Percentiles rank a stretch among this genome's conserved stretches.
Conservation (phyloP, 2,888 invertebrate species). For the Rhorus exstirpatorius region DNA sequence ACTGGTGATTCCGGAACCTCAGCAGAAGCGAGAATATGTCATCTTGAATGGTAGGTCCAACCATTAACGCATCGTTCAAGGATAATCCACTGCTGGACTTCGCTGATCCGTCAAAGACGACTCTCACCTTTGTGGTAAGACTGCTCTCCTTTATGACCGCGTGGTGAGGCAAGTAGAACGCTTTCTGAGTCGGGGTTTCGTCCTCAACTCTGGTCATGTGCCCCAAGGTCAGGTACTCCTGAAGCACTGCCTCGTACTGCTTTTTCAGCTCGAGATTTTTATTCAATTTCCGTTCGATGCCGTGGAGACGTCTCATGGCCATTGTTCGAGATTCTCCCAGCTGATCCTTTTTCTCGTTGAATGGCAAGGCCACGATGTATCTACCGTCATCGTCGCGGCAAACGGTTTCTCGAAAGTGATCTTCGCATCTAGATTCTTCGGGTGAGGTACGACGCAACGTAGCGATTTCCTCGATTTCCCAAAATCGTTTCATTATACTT, state of each 20-base stretch:
- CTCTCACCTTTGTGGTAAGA: neutral
- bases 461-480: constrained; percentile 21
- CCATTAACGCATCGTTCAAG: constrained; percentile 73
- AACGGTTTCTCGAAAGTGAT: neutral
- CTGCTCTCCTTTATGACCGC: constrained; percentile 5
- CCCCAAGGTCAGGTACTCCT: constrained; percentile 66
- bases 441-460: neutral
- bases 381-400: constrained; percentile 13
- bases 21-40: constrained; percentile 72
- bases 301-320: constrained; percentile 49
- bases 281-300: constrained; percentile 56
- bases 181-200: neutral
- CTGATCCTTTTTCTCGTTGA: constrained; percentile 41
- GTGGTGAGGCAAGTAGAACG: constrained; percentile 3
- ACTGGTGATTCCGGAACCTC: constrained; percentile 70
- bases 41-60: constrained; percentile 75
- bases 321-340: constrained; percentile 53
- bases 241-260: constrained; percentile 51
- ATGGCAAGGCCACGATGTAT: constrained; percentile 61
- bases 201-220: constrained; percentile 61
- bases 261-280: constrained; percentile 39
- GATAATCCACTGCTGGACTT: constrained; percentile 71
- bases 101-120: constrained; percentile 76
- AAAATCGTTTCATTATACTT: constrained; percentile 28
- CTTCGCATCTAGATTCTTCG: constrained; percentile 3